These are phyloP conservation scores for Mimachlamys varia DNA, from an alignment of 2,888 invertebrate genomes.

Conservation along the genomic window DNA sequence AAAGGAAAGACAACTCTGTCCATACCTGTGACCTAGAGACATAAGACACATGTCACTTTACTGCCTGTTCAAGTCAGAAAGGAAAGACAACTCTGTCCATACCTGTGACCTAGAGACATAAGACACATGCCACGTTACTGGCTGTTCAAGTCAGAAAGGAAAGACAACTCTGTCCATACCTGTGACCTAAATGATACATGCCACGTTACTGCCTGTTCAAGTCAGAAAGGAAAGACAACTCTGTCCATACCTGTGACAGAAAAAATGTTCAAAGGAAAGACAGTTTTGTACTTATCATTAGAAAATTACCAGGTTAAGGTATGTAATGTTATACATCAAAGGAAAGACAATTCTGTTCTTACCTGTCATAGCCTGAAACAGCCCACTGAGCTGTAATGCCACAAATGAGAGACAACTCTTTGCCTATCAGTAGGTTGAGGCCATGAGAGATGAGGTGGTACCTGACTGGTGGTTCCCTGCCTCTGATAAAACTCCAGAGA, in stretches of 20 bases:
- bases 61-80: not conserved
- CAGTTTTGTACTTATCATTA: not conserved
- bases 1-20: not conserved
- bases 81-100: not conserved
- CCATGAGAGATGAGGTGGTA: not conserved
- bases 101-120: not conserved
- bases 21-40: not conserved
- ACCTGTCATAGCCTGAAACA: slow-evolving; percentile 1
- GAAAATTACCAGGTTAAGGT: not conserved
- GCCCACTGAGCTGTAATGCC: not conserved
- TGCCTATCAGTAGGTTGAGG: not conserved
- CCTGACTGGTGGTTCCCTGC: not conserved
- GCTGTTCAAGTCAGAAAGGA: not conserved
- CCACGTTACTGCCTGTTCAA: not conserved
- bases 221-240: not conserved
- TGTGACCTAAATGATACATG: no score
- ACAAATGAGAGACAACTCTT: not conserved
- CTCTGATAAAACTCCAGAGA: slow-evolving; percentile 4
- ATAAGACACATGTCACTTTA: not conserved
- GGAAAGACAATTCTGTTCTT: not conserved
- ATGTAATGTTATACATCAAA: not conserved
- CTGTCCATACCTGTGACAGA: not conserved
- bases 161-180: not conserved
- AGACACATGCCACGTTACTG: not conserved
- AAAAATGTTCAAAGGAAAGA: not conserved